phyloP scores from a whole-genome alignment of 2,888 invertebrate species.

The Mactromeris polynyma region DNA sequence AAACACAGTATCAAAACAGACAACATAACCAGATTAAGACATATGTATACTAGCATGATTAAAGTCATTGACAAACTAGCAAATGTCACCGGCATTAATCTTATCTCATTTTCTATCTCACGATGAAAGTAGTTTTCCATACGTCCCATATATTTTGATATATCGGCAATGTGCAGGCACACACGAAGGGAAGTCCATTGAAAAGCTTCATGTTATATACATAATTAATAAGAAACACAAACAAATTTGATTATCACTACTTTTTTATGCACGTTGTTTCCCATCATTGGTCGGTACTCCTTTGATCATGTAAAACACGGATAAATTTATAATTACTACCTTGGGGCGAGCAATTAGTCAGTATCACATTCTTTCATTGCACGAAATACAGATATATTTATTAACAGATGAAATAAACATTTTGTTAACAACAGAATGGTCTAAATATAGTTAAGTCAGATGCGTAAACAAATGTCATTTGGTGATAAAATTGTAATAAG shows the following conservation, averaged over 20 bases:
- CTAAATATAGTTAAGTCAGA: no score
- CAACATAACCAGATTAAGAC: background rate
- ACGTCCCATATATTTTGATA: conserved; percentile 24
- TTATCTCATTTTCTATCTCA: background rate
- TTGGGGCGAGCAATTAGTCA: conserved; percentile 65
- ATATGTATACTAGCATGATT: background rate
- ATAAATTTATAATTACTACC: conserved; percentile 69
- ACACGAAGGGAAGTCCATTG: conserved; percentile 20
- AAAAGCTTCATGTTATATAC: conserved; percentile 31
- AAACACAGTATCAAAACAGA: background rate
- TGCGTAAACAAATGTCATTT: no score
- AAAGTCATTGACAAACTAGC: background rate
- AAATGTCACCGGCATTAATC: background rate
- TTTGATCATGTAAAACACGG: conserved; percentile 65
- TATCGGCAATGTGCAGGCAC: conserved; percentile 22
- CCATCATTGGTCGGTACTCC: conserved; percentile 40
- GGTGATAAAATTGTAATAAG: no score
- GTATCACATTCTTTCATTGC: conserved; percentile 48
- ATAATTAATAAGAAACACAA: conserved; percentile 58
- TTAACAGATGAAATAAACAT: background rate
- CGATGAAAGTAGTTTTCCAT: background rate
- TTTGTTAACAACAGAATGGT: background rate
- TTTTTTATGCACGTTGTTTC: conserved; percentile 41
- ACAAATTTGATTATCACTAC: conserved; percentile 48
- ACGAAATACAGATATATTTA: background rate